Conservation (phyloP, 2,113 vertebrate genomes). For the Protomyctophum bolini region DNA sequence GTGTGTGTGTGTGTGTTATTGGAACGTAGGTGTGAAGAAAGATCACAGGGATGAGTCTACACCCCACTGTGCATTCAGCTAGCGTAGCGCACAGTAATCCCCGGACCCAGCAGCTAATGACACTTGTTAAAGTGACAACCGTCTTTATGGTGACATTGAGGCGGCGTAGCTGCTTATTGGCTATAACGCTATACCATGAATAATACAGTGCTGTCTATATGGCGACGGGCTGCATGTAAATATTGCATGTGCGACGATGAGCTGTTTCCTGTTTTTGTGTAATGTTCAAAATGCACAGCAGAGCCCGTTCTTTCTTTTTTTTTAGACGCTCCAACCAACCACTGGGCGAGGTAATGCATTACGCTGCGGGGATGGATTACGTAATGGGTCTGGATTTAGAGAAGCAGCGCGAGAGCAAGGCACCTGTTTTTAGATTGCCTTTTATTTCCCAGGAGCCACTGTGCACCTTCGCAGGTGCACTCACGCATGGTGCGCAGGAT, state of each 20-base stretch:
- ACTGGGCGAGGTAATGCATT: neutral
- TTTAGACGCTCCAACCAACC: slow-evolving; percentile 25
- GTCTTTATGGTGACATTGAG: slow-evolving; percentile 33
- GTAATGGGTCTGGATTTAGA: slow-evolving; percentile 17
- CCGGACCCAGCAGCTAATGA: slow-evolving; percentile 28
- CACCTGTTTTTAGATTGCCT: slow-evolving; percentile 12
- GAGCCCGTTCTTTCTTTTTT: slow-evolving; percentile 8
- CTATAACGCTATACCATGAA: slow-evolving; percentile 58
- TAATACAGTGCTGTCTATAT: slow-evolving; percentile 39
- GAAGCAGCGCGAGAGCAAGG: neutral
- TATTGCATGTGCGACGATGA: slow-evolving; percentile 61
- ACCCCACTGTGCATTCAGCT: neutral
- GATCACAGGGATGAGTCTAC: slow-evolving; percentile 1
- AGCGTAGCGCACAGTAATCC: slow-evolving; percentile 12
- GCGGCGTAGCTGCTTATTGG: slow-evolving; percentile 47
- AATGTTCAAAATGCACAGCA: slow-evolving; percentile 19
- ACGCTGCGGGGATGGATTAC: slow-evolving; percentile 3
- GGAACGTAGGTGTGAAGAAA: too few species aligned
- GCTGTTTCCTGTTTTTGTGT: slow-evolving; percentile 47
- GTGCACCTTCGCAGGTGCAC: neutral
- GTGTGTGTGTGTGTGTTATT: neutral
- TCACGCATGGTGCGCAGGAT: slow-evolving; percentile 5
- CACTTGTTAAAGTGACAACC: slow-evolving; percentile 34
- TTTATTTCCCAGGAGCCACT: slow-evolving; percentile 3
- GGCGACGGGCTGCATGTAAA: slow-evolving; percentile 48